Evolutionary conservation across 1,140 invertebrate genomes (phyloP).

Genomic region (Dermatophagoides farinae): DNA sequence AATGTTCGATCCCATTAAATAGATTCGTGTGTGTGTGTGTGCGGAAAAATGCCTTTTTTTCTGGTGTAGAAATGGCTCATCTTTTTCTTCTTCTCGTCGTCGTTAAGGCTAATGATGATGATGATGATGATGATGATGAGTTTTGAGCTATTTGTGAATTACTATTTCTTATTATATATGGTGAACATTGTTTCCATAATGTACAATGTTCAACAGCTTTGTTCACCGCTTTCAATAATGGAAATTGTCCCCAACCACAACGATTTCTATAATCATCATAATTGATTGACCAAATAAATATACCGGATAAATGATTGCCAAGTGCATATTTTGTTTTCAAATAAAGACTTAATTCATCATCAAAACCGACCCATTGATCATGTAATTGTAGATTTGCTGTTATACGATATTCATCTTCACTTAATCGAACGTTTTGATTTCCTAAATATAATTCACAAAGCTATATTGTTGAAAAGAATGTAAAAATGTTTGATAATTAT

Average conservation of each 20-base stretch:
- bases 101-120: too few relatives aligned
- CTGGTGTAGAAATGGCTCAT: too few relatives aligned
- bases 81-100: too few relatives aligned
- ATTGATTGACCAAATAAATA: constrained; percentile 8
- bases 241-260: constrained; percentile 11
- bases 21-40: too few relatives aligned
- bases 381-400: background rate
- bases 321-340: constrained; percentile 4
- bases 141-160: too few relatives aligned
- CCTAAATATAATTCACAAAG: constrained; percentile 2
- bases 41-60: too few relatives aligned
- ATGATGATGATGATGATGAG: too few relatives aligned
- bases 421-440: background rate
- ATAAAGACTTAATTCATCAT: constrained; percentile 9
- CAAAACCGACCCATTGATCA: constrained; percentile 9
- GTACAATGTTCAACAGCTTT: constrained; percentile 1
- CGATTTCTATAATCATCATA: constrained; percentile 5
- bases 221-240: constrained; percentile 6
- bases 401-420: constrained; percentile 5
- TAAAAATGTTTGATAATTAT: background rate
- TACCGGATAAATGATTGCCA: background rate
- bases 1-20: too few relatives aligned
- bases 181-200: background rate
- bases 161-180: too few relatives aligned
- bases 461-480: background rate